phyloP scores from a whole-genome alignment of 1,140 invertebrate genomes.

The Drosophila bifasciata region DNA sequence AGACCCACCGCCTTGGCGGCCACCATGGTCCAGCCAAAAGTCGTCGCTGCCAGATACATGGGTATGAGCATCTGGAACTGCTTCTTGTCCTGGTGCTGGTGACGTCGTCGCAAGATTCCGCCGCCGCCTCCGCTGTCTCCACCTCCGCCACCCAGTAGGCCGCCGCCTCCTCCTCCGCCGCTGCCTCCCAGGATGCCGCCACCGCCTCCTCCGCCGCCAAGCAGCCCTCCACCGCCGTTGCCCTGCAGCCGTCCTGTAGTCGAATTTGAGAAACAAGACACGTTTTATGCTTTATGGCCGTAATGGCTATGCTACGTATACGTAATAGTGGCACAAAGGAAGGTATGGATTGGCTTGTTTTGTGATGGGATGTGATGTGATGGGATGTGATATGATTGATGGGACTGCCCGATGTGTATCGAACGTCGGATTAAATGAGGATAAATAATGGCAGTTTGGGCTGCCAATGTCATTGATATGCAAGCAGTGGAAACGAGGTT shows the following conservation, averaged over 20 bases:
- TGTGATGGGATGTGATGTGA: conserved; percentile 25
- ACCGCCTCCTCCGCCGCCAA: conserved; percentile 36
- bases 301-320: conserved; percentile 53
- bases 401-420: conserved; percentile 35
- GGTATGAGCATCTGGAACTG: conserved; percentile 86
- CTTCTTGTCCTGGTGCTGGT: conserved; percentile 84
- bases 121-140: conserved; percentile 80
- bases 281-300: conserved; percentile 67
- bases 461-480: conserved; percentile 38
- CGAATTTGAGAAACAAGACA: conserved; percentile 58
- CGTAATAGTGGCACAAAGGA: conserved; percentile 7
- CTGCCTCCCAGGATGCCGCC: conserved; percentile 6
- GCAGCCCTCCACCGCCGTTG: conserved; percentile 38
- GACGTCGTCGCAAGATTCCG: conserved; percentile 72
- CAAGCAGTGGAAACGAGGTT: not conserved
- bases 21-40: conserved; percentile 86
- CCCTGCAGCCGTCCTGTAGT: conserved; percentile 65
- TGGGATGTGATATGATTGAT: conserved; percentile 65
- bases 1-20: conserved; percentile 86
- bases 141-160: conserved; percentile 38
- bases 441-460: conserved; percentile 57
- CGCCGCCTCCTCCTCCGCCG: conserved; percentile 30
- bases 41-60: conserved; percentile 87
- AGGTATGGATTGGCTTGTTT: conserved; percentile 26
- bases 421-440: conserved; percentile 57